Evolutionary conservation across 2,113 vertebrate species (phyloP).

Genomic region (Boulengeromyrus knoepffleri): DNA sequence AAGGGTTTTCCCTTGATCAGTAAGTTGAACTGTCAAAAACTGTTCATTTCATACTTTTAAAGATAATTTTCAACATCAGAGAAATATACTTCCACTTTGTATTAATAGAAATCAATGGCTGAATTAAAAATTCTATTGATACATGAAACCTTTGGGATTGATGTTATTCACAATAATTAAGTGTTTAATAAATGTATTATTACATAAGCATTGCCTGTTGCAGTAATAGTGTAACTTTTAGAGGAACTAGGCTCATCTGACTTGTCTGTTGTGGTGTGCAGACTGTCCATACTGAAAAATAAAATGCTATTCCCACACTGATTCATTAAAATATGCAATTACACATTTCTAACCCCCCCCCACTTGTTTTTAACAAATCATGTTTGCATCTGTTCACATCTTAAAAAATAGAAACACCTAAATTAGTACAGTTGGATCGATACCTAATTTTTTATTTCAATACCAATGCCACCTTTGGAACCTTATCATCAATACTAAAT

Average conservation of each 20-base stretch:
- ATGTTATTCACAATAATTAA: not conserved
- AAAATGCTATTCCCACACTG: too few relatives aligned
- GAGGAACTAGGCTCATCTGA: too few relatives aligned
- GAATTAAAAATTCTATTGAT: not conserved
- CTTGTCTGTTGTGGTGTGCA: too few relatives aligned
- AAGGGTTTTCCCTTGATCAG: not conserved
- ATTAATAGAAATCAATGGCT: too few relatives aligned
- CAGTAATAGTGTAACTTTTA: too few relatives aligned
- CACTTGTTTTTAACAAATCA: not conserved
- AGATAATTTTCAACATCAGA: not conserved
- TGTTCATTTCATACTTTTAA: not conserved
- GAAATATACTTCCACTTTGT: not conserved
- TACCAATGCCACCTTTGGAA: not conserved
- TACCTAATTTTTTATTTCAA: not conserved
- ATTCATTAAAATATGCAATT: not conserved
- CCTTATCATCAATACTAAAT: not conserved
- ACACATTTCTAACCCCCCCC: not conserved
- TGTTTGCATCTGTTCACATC: not conserved
- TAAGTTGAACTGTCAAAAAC: not conserved
- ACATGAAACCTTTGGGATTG: not conserved
- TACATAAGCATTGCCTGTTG: too few relatives aligned
- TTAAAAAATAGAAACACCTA: not conserved
- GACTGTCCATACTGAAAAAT: too few relatives aligned
- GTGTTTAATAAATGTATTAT: too few relatives aligned
- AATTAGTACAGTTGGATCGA: not conserved